Conservation (phyloP, 2,797 vertebrate species). For the Strix occidentalis region DNA sequence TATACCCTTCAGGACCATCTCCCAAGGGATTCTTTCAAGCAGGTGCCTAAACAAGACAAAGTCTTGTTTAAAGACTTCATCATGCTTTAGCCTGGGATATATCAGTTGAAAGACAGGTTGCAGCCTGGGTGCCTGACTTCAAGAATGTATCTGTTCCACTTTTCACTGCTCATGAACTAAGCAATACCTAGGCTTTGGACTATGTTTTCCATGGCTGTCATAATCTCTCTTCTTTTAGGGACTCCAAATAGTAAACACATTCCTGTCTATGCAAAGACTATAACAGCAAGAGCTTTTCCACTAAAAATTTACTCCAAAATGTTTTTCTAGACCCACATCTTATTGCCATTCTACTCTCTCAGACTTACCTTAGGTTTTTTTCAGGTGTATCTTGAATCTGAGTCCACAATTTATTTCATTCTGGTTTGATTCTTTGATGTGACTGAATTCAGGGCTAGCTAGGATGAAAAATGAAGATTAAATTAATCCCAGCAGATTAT, state of each 20-base stretch:
- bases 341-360: not conserved
- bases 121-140: not conserved
- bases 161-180: not conserved
- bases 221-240: not conserved
- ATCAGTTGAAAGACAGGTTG: not conserved
- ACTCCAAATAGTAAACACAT: not conserved
- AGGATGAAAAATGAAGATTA: not conserved
- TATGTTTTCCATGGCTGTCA: not conserved
- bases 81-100: not conserved
- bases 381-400: too few species aligned
- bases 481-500: not conserved
- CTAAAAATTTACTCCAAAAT: not conserved
- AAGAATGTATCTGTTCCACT: not conserved
- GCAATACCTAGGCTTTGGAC: not conserved
- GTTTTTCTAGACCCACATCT: not conserved
- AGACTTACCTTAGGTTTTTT: not conserved
- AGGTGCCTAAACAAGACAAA: too few species aligned
- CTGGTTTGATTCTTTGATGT: not conserved
- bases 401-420: not conserved
- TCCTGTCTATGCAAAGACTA: not conserved
- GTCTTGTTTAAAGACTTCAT: not conserved
- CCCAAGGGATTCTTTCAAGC: too few species aligned
- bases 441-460: not conserved
- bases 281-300: not conserved
- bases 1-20: too few species aligned